Evolutionary conservation across 2,888 invertebrate genomes (phyloP).

Genomic region (Microplitis manilae): DNA sequence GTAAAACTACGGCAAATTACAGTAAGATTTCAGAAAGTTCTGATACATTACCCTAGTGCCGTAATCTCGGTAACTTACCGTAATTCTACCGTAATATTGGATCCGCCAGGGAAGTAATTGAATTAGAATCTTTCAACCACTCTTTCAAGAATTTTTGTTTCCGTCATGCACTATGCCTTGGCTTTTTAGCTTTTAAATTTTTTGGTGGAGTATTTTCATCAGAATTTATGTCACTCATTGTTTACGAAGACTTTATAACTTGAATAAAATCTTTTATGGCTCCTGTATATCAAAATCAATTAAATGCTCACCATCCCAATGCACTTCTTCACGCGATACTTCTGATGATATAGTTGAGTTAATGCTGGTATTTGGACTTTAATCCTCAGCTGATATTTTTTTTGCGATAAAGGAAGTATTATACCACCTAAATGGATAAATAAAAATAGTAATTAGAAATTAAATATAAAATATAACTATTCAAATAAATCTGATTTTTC

Average conservation of each 20-base stretch:
- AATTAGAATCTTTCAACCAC: too few species aligned
- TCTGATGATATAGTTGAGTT: neutral
- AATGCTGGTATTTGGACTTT: neutral
- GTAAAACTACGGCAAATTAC: too few species aligned
- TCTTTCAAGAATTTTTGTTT: too few species aligned
- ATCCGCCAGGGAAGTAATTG: too few species aligned
- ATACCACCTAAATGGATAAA: neutral
- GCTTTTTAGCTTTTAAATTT: too few species aligned
- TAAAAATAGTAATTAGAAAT: neutral
- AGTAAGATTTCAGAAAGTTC: too few species aligned
- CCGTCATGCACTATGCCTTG: too few species aligned
- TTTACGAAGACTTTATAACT: neutral
- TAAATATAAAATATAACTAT: neutral
- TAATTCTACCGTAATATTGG: too few species aligned
- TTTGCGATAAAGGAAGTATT: neutral
- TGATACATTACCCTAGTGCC: too few species aligned
- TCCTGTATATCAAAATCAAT: neutral
- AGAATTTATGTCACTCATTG: neutral
- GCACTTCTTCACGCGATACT: neutral
- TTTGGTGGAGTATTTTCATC: neutral
- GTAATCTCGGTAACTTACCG: too few species aligned
- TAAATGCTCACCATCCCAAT: neutral
- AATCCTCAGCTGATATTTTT: neutral
- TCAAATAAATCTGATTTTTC: neutral
- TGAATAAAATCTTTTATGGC: neutral